Conservation (phyloP, 2,797 vertebrate species). For the Columba guinea region DNA sequence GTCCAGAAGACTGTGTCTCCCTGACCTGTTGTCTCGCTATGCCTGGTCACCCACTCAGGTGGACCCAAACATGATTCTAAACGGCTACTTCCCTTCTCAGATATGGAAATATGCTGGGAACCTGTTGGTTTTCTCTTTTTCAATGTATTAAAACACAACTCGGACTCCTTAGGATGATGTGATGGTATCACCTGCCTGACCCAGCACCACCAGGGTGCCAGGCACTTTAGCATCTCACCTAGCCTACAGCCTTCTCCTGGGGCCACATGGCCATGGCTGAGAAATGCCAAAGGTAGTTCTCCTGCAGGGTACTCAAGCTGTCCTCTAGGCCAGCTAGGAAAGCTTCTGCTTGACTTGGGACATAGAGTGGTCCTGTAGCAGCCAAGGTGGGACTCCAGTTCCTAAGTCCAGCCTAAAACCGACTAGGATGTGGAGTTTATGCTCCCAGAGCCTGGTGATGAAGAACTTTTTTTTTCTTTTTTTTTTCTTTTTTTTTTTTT, state of each 20-base stretch:
- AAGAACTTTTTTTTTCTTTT: background rate
- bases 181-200: background rate
- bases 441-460: background rate
- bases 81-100: background rate
- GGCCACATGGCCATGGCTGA: background rate
- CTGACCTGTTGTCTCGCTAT: fast-evolving
- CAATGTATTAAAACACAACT: background rate
- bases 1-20: background rate
- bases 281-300: background rate
- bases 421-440: too few relatives aligned
- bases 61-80: fast-evolving
- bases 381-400: background rate
- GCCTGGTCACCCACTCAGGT: fast-evolving
- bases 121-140: background rate
- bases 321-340: background rate
- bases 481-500: too few relatives aligned
- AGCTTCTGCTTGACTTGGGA: background rate
- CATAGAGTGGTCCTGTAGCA: background rate
- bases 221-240: background rate
- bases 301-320: background rate
- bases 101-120: background rate
- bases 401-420: background rate
- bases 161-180: background rate
- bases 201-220: background rate
- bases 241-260: background rate